phyloP scores from a whole-genome alignment of 1,140 invertebrate genomes.

The Bombus consobrinus region DNA sequence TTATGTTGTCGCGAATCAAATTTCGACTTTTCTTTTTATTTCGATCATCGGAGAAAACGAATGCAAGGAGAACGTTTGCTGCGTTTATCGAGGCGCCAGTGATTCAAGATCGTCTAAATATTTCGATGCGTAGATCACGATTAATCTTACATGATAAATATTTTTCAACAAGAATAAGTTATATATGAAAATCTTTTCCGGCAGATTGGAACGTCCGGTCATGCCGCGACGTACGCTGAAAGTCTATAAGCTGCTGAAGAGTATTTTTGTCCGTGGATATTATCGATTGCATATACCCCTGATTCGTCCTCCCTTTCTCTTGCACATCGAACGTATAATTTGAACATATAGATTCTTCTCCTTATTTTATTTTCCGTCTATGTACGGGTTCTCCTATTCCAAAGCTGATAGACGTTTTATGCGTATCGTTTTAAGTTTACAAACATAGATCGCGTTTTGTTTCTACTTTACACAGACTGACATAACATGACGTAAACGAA shows the following conservation, averaged over 20 bases:
- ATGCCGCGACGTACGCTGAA: conserved; percentile 36
- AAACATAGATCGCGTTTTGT: background rate
- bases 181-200: conserved; percentile 35
- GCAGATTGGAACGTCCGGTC: conserved; percentile 43
- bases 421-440: background rate
- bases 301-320: conserved; percentile 42
- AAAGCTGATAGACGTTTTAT: background rate
- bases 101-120: background rate
- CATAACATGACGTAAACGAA: too few relatives aligned
- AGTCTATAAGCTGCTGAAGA: conserved; percentile 66
- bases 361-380: conserved; percentile 22
- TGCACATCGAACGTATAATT: background rate
- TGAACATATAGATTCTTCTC: conserved; percentile 10
- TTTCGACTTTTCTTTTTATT: background rate
- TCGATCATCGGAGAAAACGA: background rate
- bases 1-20: background rate
- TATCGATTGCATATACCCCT: conserved; percentile 71
- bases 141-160: conserved; percentile 4
- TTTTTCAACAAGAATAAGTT: conserved; percentile 14
- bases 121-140: background rate
- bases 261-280: conserved; percentile 74
- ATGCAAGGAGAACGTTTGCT: background rate
- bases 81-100: background rate
- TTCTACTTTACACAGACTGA: too few relatives aligned
- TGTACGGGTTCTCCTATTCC: background rate